Conservation (phyloP, 2,888 invertebrate genomes). For the Therioaphis trifolii region DNA sequence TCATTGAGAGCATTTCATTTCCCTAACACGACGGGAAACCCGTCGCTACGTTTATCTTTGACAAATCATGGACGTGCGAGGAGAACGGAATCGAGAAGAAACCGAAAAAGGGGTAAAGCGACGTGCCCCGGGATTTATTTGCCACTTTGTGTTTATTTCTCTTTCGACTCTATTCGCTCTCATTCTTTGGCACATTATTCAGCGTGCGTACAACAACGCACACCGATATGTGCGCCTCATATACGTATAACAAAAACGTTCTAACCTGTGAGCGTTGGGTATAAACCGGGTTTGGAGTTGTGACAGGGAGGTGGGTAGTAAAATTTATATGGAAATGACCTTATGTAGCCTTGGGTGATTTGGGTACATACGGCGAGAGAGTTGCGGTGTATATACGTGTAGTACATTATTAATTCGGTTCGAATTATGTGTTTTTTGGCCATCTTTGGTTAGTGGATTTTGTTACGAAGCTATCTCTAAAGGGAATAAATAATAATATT, state of each 20-base stretch:
- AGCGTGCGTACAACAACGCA: constrained; percentile 21
- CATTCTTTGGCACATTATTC: constrained; percentile 28
- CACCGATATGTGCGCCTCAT: too few species aligned
- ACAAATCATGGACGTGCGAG: constrained; percentile 51
- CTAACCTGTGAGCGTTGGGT: background rate
- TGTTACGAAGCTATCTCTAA: too few species aligned
- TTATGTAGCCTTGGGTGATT: background rate
- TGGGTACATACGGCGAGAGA: background rate
- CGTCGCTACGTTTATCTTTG: constrained; percentile 43
- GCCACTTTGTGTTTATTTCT: constrained; percentile 41
- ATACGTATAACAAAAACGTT: constrained; percentile 22
- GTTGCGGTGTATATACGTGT: background rate
- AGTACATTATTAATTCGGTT: constrained; percentile 38
- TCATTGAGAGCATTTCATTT: constrained; percentile 53
- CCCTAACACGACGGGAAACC: constrained; percentile 36
- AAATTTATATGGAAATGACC: constrained; percentile 39
- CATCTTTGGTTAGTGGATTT: background rate
- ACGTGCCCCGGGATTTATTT: constrained; percentile 33
- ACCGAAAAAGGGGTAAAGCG: constrained; percentile 30
- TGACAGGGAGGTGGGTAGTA: background rate
- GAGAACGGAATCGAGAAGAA: constrained; percentile 40
- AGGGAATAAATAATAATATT: background rate
- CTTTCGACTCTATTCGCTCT: constrained; percentile 2
- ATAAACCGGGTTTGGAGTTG: background rate
- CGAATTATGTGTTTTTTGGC: constrained; percentile 25